Percentiles rank a stretch among this genome's conserved stretches.
phyloP scores from a whole-genome alignment of 2,797 vertebrate species.

The Pampus argenteus region DNA sequence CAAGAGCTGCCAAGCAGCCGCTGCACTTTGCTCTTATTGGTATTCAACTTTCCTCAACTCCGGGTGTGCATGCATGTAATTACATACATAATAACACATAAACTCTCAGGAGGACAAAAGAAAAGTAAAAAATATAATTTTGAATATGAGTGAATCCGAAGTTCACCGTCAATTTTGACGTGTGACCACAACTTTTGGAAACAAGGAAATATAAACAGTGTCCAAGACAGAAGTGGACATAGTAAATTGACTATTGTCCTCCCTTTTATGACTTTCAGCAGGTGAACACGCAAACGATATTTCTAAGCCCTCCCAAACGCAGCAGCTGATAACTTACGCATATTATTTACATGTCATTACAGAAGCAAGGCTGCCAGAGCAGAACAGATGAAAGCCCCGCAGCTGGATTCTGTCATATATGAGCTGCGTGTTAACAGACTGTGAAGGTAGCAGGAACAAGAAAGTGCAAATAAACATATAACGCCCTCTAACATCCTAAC shows the following conservation, averaged over 20 bases:
- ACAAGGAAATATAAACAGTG: constrained; percentile 32
- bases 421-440: constrained; percentile 73
- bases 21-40: too few relatives aligned
- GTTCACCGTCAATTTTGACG: constrained; percentile 35
- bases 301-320: constrained; percentile 55
- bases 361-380: constrained; percentile 66
- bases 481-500: constrained; percentile 53
- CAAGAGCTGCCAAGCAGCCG: too few relatives aligned
- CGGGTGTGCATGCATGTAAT: neutral
- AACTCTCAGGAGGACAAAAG: neutral
- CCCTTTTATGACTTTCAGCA: constrained; percentile 55
- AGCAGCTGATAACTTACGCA: constrained; percentile 68
- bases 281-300: constrained; percentile 72
- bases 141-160: constrained; percentile 8
- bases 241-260: constrained; percentile 31
- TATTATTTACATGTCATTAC: constrained; percentile 81
- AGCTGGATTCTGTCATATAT: constrained; percentile 74
- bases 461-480: constrained; percentile 70
- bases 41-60: too few relatives aligned
- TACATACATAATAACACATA: neutral
- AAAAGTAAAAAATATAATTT: constrained; percentile 23
- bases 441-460: constrained; percentile 71
- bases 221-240: constrained; percentile 40
- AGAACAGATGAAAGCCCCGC: constrained; percentile 75
- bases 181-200: constrained; percentile 38